These are phyloP conservation scores for Pteropus rufus DNA, from an alignment of 2,797 vertebrate genomes.

Conservation along the genomic window DNA sequence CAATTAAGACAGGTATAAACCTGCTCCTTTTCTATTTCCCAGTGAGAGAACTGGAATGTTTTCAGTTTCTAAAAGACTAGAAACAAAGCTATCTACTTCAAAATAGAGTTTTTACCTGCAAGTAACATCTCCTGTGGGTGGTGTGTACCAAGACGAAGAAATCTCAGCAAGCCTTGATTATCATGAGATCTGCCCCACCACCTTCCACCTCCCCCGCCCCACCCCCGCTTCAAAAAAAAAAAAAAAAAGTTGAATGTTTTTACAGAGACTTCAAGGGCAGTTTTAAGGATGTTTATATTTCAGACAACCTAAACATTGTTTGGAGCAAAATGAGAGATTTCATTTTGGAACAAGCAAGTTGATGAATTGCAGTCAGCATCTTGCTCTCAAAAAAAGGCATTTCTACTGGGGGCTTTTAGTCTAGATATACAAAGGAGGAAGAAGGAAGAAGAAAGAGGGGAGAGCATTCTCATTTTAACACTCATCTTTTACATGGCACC, in stretches of 20 bases:
- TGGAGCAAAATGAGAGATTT: constrained; percentile 69
- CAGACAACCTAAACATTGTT: constrained; percentile 73
- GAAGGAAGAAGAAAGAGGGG: not conserved
- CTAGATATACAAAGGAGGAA: constrained; percentile 42
- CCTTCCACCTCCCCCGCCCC: no score
- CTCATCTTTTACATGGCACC: constrained; percentile 46
- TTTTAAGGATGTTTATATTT: constrained; percentile 72
- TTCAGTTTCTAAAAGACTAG: not conserved
- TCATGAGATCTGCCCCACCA: not conserved
- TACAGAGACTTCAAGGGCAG: constrained; percentile 65
- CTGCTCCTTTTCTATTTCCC: not conserved
- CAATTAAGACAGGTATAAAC: not conserved
- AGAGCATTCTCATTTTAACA: not conserved
- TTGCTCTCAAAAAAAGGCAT: constrained; percentile 57
- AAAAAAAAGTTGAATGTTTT: constrained; percentile 63
- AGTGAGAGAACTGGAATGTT: not conserved
- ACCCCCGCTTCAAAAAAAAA: not conserved
- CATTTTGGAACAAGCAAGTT: constrained; percentile 58
- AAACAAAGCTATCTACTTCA: constrained; percentile 24
- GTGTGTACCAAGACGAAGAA: not conserved
- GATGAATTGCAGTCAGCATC: constrained; percentile 61
- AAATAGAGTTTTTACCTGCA: not conserved
- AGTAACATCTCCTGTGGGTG: not conserved
- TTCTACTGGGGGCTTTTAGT: constrained; percentile 62
- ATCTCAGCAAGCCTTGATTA: constrained; percentile 11